Evolutionary conservation across 1,140 invertebrate genomes (phyloP).

Genomic region (Hyles euphorbiae): DNA sequence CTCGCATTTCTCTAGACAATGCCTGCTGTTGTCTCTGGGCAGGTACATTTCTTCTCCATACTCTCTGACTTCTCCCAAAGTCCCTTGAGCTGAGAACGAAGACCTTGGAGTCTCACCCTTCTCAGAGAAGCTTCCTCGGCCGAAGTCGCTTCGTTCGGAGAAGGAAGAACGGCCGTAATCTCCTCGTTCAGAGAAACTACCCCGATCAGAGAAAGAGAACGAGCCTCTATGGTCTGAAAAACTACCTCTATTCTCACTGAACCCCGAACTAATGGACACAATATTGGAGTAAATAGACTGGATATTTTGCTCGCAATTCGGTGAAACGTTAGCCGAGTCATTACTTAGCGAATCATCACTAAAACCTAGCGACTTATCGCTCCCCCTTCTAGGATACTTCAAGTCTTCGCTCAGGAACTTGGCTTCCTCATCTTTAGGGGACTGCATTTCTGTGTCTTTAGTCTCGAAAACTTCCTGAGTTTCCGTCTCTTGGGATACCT

Average conservation of each 20-base stretch:
- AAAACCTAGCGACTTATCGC: slow-evolving; percentile 80
- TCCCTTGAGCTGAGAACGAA: slow-evolving; percentile 67
- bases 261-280: slow-evolving; percentile 69
- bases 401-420: slow-evolving; percentile 50
- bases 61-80: slow-evolving; percentile 65
- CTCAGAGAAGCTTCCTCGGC: slow-evolving; percentile 64
- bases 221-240: slow-evolving; percentile 71
- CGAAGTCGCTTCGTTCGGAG: slow-evolving; percentile 66
- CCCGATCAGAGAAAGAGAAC: slow-evolving; percentile 71
- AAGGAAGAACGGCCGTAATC: slow-evolving; percentile 63
- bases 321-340: slow-evolving; percentile 71
- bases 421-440: slow-evolving; percentile 52
- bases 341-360: slow-evolving; percentile 82
- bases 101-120: slow-evolving; percentile 69
- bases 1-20: slow-evolving; percentile 54
- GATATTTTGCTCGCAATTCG: slow-evolving; percentile 71
- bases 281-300: slow-evolving; percentile 73
- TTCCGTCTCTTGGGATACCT: slow-evolving; percentile 79
- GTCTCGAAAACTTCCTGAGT: slow-evolving; percentile 22
- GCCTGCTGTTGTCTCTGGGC: slow-evolving; percentile 48
- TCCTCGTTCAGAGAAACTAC: slow-evolving; percentile 68
- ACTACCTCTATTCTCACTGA: slow-evolving; percentile 68
- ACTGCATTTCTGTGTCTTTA: slow-evolving; percentile 53
- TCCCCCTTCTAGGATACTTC: slow-evolving; percentile 65
- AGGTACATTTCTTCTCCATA: slow-evolving; percentile 55